Conservation (phyloP, 2,888 invertebrate species). For the Ichneumoninae sp. region DNA sequence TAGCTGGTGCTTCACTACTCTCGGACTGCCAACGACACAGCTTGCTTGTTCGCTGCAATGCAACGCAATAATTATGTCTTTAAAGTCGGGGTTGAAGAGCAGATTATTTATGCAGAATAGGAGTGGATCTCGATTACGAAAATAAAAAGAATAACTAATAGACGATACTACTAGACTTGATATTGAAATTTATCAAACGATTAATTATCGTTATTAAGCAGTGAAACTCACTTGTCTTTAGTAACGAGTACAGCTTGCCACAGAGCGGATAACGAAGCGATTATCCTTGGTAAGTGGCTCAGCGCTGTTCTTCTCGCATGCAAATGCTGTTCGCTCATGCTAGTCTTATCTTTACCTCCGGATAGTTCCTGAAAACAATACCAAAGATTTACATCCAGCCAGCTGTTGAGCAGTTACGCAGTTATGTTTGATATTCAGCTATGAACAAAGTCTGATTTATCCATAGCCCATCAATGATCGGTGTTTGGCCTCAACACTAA, state of each 20-base stretch:
- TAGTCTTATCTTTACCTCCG: slow-evolving; percentile 80
- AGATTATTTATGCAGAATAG: neutral
- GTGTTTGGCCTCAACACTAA: neutral
- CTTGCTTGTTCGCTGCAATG: slow-evolving; percentile 85
- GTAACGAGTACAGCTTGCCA: slow-evolving; percentile 90
- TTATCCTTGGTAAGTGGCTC: slow-evolving; percentile 92
- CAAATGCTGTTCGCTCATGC: slow-evolving; percentile 84
- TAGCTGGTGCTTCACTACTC: slow-evolving; percentile 91
- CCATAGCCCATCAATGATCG: neutral
- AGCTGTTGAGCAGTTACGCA: neutral
- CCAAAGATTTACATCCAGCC: neutral
- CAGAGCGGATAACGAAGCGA: slow-evolving; percentile 91
- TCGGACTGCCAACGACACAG: slow-evolving; percentile 87
- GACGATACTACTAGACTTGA: too few relatives aligned
- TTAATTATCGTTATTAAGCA: slow-evolving; percentile 4
- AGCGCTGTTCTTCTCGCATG: slow-evolving; percentile 90
- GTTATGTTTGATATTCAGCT: neutral
- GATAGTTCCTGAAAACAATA: slow-evolving; percentile 77
- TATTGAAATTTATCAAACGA: neutral
- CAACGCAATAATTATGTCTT: neutral
- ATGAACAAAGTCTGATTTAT: neutral
- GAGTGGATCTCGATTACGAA: neutral
- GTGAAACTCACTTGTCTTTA: slow-evolving; percentile 85
- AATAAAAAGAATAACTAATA: neutral
- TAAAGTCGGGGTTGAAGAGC: neutral